Conservation (phyloP, 1,140 invertebrate species). For the Holotrichia oblita region DNA sequence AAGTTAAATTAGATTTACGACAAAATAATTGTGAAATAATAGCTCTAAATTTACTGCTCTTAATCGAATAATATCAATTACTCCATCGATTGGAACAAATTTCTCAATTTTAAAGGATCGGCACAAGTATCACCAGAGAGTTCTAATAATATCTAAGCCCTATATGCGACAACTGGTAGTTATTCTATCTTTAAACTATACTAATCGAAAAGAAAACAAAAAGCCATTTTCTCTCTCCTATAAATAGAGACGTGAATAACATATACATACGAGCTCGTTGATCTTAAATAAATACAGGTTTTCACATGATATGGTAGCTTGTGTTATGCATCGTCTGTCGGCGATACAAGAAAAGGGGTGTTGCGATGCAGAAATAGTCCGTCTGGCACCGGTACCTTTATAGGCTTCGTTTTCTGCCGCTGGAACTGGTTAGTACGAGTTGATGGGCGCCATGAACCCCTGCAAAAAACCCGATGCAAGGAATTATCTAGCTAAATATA, state of each 20-base stretch:
- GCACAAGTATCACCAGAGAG: neutral
- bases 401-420: conserved; percentile 15
- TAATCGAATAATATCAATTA: too few species aligned
- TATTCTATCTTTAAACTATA: conserved; percentile 28
- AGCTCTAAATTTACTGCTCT: too few species aligned
- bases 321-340: neutral
- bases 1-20: neutral
- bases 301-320: neutral
- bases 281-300: conserved; percentile 36
- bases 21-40: neutral
- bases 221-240: neutral
- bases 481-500: neutral
- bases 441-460: neutral
- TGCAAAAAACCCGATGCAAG: neutral
- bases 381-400: conserved; percentile 17
- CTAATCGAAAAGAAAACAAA: neutral
- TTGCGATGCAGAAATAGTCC: neutral
- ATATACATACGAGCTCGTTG: neutral
- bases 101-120: neutral
- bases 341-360: neutral
- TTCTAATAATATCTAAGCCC: too few species aligned
- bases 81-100: neutral
- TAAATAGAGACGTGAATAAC: neutral
- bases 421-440: neutral
- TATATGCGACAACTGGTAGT: too few species aligned